These are phyloP conservation scores for Didymodactylos carnosus DNA, from an alignment of 2,888 invertebrate species.

Conservation along the genomic window DNA sequence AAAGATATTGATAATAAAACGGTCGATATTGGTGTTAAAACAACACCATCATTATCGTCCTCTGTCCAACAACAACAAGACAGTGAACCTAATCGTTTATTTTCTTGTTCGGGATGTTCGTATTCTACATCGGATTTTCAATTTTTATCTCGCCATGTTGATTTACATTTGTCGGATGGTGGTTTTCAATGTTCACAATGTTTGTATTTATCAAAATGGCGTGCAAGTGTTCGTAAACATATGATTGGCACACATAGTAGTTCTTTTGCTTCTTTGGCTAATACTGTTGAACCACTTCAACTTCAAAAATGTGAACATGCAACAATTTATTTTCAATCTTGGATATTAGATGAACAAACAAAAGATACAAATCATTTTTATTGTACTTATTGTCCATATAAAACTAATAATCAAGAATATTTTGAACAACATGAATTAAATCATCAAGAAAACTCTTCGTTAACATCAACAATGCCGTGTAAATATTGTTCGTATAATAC, in stretches of 20 bases:
- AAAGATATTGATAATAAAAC: conserved; percentile 1
- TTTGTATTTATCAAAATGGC: not conserved
- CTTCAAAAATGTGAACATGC: not conserved
- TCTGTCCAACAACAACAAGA: not conserved
- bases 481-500: not conserved
- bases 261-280: not conserved
- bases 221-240: not conserved
- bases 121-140: not conserved
- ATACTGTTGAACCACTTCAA: not conserved
- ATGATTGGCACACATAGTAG: not conserved
- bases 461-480: not conserved
- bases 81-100: not conserved
- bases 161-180: not conserved
- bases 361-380: no score
- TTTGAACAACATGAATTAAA: not conserved
- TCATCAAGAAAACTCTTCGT: not conserved
- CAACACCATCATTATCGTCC: not conserved
- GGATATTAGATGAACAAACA: not conserved
- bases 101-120: not conserved
- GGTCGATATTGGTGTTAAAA: no score
- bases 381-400: not conserved
- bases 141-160: not conserved
- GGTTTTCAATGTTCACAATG: conserved; percentile 1
- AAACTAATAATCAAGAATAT: not conserved
- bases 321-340: not conserved